These are phyloP conservation scores for Ectemnius lituratus DNA, from an alignment of 2,888 invertebrate species.

Conservation along the genomic window DNA sequence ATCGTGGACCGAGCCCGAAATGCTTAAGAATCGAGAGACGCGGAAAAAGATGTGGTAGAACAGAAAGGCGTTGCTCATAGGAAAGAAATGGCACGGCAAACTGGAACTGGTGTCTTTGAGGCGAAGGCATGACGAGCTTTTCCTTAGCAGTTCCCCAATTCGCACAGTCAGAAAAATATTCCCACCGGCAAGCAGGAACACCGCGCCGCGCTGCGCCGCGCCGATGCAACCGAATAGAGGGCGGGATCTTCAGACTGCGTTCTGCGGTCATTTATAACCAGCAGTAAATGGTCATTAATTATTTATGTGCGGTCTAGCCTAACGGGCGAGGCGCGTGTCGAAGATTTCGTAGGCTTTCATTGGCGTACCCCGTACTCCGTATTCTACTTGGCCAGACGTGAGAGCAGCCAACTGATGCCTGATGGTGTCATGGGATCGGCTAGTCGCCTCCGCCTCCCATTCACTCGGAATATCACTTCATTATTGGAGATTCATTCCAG, in stretches of 20 bases:
- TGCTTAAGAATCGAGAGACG: too few relatives aligned
- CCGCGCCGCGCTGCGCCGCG: too few relatives aligned
- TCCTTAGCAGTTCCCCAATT: neutral
- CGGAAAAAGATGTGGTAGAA: too few relatives aligned
- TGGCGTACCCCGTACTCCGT: too few relatives aligned
- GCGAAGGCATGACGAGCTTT: slow-evolving; percentile 21
- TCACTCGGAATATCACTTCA: neutral
- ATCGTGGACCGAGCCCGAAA: too few relatives aligned
- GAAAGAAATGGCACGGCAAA: too few relatives aligned
- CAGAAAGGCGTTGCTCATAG: too few relatives aligned
- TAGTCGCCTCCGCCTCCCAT: neutral
- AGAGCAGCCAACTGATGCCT: too few relatives aligned
- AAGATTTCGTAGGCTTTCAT: slow-evolving; percentile 46
- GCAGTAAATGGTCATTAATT: slow-evolving; percentile 60
- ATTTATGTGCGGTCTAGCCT: slow-evolving; percentile 60
- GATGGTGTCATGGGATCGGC: too few relatives aligned
- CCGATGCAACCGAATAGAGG: slow-evolving; percentile 4
- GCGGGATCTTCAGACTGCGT: slow-evolving; percentile 3
- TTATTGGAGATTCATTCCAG: neutral
- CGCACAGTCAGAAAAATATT: slow-evolving; percentile 36
- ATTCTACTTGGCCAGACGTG: neutral
- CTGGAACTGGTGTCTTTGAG: too few relatives aligned
- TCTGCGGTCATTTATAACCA: slow-evolving; percentile 39
- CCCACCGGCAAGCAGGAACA: slow-evolving; percentile 36
- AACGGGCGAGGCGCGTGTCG: slow-evolving; percentile 61